Evolutionary conservation across 2,888 invertebrate species (phyloP), one percentile per base, ranked within the genome.

Genomic region (Elegia similella): DNA sequence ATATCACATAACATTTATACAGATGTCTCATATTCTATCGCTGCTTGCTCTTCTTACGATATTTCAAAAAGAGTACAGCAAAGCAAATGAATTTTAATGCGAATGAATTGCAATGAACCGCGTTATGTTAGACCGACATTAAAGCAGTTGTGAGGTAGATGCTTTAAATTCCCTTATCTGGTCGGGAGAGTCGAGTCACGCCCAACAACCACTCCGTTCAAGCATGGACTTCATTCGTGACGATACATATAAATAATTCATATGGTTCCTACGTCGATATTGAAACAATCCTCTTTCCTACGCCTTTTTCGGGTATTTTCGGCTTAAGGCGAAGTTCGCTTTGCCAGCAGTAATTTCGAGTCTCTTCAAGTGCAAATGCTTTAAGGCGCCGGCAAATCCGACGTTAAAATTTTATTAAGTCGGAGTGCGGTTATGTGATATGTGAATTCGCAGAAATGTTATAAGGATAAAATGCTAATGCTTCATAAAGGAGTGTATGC

Each of bases 201-300:
- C 78, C 74, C 70, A 63, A 59, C 56, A 62, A 69, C 70, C 65
- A 68, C 70, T 74, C 75, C 65, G 69, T 67, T 68, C 62, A 59
- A 74, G 69, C 68, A 70, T 69, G 59, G 61, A 61, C 62, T 60
- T 58, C 59, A 64, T 64, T 60, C 63, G 64, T 62, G 62, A 55
- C 76, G 73, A 76, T 80, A 81, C 77, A 75, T 72, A 84, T 84
- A 84, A 84, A 84, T 84, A 84, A 85, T 84, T 84, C 83, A 85
- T 83, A 76, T 63, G 74, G 69, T 69, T 66, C 66, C 67, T 62
- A 59, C 69, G 73, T 70, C 75, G 75, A 82, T 80, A 84, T 84
- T 81, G 80, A 81, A 82, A 84, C 84, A 82, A 82, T 80, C 76
- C 75, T 70, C 72, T 76, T 67, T 72, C 65, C 68, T 73, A 71